Evolutionary conservation across 2,113 vertebrate genomes (phyloP).

Genomic region (Erythrocebus patas): DNA sequence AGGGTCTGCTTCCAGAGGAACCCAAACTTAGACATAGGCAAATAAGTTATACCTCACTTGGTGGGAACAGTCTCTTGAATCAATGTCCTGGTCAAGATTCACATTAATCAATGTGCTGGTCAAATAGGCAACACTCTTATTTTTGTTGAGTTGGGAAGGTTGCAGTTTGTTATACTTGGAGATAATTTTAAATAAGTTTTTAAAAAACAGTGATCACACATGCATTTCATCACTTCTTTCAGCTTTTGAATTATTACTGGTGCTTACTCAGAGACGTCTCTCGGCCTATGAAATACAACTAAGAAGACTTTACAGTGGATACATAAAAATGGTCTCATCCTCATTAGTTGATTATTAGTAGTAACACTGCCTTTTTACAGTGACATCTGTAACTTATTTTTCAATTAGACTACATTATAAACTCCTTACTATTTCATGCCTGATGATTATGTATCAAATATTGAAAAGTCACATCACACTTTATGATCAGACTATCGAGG

Average conservation of each 20-base stretch:
- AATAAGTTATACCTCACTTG: not conserved
- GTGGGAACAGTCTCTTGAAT: not conserved
- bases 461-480: not conserved
- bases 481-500: not conserved
- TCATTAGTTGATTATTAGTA: not conserved
- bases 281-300: not conserved
- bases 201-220: not conserved
- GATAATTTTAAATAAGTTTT: not conserved
- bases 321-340: not conserved
- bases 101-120: too few relatives aligned
- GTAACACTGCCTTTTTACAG: not conserved
- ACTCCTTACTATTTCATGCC: not conserved
- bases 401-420: not conserved
- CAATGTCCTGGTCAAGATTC: not conserved
- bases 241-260: not conserved
- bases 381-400: not conserved
- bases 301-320: not conserved
- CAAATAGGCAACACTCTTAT: not conserved
- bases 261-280: not conserved
- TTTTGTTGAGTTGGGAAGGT: not conserved
- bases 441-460: not conserved
- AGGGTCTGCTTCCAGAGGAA: not conserved
- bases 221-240: not conserved
- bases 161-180: not conserved
- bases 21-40: not conserved